Conservation (phyloP, 2,113 vertebrate genomes). For the Trogon surrucura region DNA sequence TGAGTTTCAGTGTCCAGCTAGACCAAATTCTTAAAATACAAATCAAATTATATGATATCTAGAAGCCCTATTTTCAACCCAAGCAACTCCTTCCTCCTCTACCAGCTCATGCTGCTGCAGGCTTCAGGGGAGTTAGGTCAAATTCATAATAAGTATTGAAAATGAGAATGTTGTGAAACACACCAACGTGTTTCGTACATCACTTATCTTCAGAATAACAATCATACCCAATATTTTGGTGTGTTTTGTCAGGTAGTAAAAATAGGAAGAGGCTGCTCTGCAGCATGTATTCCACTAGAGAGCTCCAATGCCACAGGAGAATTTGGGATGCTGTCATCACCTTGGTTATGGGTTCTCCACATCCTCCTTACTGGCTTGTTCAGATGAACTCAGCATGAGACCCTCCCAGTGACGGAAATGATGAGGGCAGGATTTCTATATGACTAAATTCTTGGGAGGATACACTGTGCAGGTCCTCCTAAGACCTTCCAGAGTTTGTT, state of each 20-base stretch:
- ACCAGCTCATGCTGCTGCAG: neutral
- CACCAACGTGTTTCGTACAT: neutral
- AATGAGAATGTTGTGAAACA: neutral
- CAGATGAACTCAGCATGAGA: neutral
- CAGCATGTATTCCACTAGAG: neutral
- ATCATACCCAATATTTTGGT: neutral
- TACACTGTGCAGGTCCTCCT: neutral
- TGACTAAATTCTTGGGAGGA: neutral
- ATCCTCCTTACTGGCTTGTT: neutral
- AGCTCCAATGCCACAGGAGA: neutral
- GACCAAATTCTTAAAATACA: neutral
- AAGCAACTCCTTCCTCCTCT: neutral
- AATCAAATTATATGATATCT: neutral
- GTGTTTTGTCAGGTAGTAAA: neutral
- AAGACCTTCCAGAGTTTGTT: neutral
- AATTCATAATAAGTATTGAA: neutral
- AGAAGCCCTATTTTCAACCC: neutral
- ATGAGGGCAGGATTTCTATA: neutral
- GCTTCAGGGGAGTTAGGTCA: neutral
- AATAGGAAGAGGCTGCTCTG: neutral
- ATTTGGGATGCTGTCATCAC: neutral
- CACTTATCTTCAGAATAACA: neutral
- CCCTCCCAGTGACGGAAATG: neutral
- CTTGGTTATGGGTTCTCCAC: neutral
- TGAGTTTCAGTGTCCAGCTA: neutral